Conservation (phyloP, 2,113 vertebrate genomes). For the Triplophysa siluroides region DNA sequence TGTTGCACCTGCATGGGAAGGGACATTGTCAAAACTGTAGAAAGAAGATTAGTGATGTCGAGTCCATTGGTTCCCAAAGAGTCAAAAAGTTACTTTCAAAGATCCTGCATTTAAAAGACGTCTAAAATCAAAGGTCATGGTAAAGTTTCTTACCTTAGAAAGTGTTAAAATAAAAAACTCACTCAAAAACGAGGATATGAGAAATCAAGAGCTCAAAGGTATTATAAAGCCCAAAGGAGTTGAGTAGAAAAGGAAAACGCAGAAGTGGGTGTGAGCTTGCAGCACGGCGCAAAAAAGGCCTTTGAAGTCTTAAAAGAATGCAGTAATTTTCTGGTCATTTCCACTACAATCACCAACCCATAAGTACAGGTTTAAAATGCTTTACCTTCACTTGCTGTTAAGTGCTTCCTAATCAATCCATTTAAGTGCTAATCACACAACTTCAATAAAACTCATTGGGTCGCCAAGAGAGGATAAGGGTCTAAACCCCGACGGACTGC, state of each 20-base stretch:
- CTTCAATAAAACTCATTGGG: slow-evolving; percentile 32
- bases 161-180: neutral
- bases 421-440: slow-evolving; percentile 34
- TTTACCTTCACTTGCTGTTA: slow-evolving; percentile 39
- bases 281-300: slow-evolving; percentile 29
- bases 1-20: neutral
- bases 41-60: neutral
- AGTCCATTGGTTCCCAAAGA: neutral
- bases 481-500: slow-evolving; percentile 13
- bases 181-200: neutral
- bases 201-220: slow-evolving; percentile 23
- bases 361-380: slow-evolving; percentile 51
- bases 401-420: slow-evolving; percentile 34
- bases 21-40: neutral
- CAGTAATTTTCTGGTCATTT: slow-evolving; percentile 48
- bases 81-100: neutral
- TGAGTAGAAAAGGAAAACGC: slow-evolving; percentile 16
- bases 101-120: neutral
- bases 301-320: slow-evolving; percentile 51
- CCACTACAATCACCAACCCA: slow-evolving; percentile 39
- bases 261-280: slow-evolving; percentile 17
- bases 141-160: neutral
- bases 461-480: neutral
- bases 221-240: slow-evolving; percentile 5
- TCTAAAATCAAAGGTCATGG: slow-evolving; percentile 17